phyloP scores from a whole-genome alignment of 2,113 vertebrate genomes.

The Acanthochromis polyacanthus region DNA sequence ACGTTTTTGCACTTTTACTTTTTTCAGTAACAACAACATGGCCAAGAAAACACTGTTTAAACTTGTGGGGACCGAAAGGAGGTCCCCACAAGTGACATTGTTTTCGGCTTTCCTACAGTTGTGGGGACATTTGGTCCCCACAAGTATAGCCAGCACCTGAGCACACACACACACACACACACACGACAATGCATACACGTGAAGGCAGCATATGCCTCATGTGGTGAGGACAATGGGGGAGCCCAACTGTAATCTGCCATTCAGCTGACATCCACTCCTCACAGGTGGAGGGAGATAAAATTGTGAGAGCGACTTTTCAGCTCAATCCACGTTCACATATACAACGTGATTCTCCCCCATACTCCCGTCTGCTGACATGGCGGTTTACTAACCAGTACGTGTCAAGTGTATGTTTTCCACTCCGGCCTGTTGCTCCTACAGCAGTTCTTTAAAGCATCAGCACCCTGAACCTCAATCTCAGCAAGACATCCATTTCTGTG shows the following conservation, averaged over 20 bases:
- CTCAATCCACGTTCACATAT: slow-evolving; percentile 28
- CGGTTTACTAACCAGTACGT: too few species aligned
- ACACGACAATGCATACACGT: not conserved
- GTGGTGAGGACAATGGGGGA: slow-evolving; percentile 46
- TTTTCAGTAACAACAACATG: too few species aligned
- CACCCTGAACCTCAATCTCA: not conserved
- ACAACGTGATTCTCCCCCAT: not conserved
- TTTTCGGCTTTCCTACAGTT: too few species aligned
- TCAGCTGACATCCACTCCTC: slow-evolving; percentile 40
- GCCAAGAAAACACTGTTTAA: too few species aligned
- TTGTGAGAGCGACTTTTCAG: slow-evolving; percentile 41
- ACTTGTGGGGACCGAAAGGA: too few species aligned
- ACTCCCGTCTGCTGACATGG: not conserved
- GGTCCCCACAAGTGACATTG: too few species aligned
- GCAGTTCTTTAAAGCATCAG: not conserved
- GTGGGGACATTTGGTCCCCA: too few species aligned
- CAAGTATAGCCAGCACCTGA: too few species aligned
- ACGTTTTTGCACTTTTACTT: too few species aligned
- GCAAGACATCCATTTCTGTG: too few species aligned
- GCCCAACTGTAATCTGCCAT: slow-evolving; percentile 53
- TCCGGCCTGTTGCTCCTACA: not conserved
- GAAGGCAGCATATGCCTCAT: slow-evolving; percentile 21
- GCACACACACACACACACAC: not conserved
- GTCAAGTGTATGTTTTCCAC: slow-evolving; percentile 2
- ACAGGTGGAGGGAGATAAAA: slow-evolving; percentile 66